phyloP scores from a whole-genome alignment of 2,113 vertebrate species.

The Eira barbara region DNA sequence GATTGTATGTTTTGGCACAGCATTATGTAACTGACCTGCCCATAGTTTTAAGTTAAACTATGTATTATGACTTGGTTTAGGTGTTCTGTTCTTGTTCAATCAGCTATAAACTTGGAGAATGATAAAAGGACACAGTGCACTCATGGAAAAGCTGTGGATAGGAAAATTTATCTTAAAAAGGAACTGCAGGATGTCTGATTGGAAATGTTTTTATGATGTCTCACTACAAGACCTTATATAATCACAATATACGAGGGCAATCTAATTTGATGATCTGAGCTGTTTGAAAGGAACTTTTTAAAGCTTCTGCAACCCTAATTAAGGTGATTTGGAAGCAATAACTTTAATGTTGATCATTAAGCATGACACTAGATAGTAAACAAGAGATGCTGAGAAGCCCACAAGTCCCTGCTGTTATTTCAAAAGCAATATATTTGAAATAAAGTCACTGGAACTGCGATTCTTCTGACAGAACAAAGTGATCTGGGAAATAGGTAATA shows the following conservation, averaged over 20 bases:
- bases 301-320: conserved; percentile 54
- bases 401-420: conserved; percentile 40
- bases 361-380: conserved; percentile 44
- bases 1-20: neutral
- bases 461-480: neutral
- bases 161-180: neutral
- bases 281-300: conserved; percentile 42
- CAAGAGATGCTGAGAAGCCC: conserved; percentile 9
- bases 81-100: neutral
- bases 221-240: conserved; percentile 13
- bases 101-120: neutral
- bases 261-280: conserved; percentile 48
- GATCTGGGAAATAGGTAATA: neutral
- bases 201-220: neutral
- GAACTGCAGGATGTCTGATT: neutral
- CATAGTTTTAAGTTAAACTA: accelerated
- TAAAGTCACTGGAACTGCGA: neutral
- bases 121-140: accelerated
- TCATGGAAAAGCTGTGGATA: neutral
- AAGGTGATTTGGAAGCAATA: conserved; percentile 62
- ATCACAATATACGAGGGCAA: conserved; percentile 1
- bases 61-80: neutral
- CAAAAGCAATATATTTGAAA: conserved; percentile 44
- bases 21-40: accelerated
- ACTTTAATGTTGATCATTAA: conserved; percentile 64